phyloP scores from a whole-genome alignment of 2,888 invertebrate genomes.

The Apamea crenata region DNA sequence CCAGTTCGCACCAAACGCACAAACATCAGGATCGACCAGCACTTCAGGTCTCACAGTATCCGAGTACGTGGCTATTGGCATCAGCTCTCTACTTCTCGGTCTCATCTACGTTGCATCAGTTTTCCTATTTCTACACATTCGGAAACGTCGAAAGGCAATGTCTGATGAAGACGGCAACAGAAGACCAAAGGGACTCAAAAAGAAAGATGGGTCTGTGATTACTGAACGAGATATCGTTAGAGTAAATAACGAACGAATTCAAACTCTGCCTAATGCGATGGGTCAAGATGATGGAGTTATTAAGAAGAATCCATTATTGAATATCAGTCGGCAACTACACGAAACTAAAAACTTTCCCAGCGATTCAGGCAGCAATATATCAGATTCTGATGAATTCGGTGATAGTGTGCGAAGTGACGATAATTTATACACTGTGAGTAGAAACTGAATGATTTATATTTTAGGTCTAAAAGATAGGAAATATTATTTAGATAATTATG shows the following conservation, averaged over 20 bases:
- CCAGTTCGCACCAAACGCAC: conserved; percentile 92
- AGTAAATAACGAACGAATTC: conserved; percentile 85
- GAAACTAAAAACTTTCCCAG: conserved; percentile 83
- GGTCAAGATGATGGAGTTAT: conserved; percentile 92
- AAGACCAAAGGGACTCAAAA: conserved; percentile 81
- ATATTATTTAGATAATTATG: conserved; percentile 29
- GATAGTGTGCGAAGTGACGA: conserved; percentile 84
- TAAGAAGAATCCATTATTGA: conserved; percentile 94
- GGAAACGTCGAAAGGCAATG: conserved; percentile 91
- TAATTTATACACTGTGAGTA: conserved; percentile 80
- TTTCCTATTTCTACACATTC: conserved; percentile 94
- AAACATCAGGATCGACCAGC: conserved; percentile 88
- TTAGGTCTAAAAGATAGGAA: background rate
- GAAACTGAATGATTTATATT: background rate
- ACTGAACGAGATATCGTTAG: conserved; percentile 87
- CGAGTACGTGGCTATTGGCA: conserved; percentile 96
- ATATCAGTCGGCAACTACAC: conserved; percentile 91
- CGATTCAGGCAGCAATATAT: conserved; percentile 91
- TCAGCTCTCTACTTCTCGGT: conserved; percentile 95
- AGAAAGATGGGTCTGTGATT: conserved; percentile 83
- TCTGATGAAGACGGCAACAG: conserved; percentile 85
- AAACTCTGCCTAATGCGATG: conserved; percentile 83
- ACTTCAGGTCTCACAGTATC: conserved; percentile 92
- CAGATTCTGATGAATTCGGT: conserved; percentile 91
- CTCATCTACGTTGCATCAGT: conserved; percentile 96